Conservation (phyloP, 2,888 invertebrate species). For the Microplitis deprimator region DNA sequence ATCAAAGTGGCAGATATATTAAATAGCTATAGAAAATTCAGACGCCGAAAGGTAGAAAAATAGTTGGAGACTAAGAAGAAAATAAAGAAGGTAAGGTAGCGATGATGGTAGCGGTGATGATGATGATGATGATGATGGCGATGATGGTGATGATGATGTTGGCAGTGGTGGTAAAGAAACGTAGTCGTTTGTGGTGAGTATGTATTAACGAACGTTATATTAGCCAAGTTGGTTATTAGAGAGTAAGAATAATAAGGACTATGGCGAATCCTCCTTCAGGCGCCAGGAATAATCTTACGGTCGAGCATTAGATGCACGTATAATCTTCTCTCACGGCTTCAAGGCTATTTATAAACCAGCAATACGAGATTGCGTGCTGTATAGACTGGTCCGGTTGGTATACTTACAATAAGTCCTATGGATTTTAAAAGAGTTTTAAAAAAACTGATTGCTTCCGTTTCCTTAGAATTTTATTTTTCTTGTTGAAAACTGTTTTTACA, state of each 20-base stretch:
- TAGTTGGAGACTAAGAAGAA: background rate
- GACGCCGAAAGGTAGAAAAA: conserved; percentile 14
- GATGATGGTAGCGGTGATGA: background rate
- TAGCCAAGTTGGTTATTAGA: conserved; percentile 15
- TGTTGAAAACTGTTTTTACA: background rate
- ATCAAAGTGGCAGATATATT: background rate
- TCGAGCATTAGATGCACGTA: conserved; percentile 32
- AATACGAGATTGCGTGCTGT: conserved; percentile 28
- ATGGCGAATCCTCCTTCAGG: conserved; percentile 26
- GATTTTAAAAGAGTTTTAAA: conserved; percentile 3
- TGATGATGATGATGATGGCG: background rate
- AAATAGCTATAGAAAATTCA: conserved; percentile 7
- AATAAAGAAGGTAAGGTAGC: background rate
- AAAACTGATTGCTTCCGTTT: conserved; percentile 29
- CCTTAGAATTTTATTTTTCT: conserved; percentile 6
- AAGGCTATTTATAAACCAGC: conserved; percentile 36
- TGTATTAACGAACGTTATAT: background rate
- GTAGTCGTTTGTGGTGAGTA: background rate
- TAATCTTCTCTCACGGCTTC: conserved; percentile 29
- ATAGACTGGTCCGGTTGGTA: conserved; percentile 27
- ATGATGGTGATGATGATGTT: conserved; percentile 2
- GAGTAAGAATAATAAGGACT: conserved; percentile 6
- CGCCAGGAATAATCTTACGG: conserved; percentile 39
- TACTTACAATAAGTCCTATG: conserved; percentile 26
- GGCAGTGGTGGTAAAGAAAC: background rate